phyloP scores from a whole-genome alignment of 1,140 invertebrate species.

The Manduca sexta region DNA sequence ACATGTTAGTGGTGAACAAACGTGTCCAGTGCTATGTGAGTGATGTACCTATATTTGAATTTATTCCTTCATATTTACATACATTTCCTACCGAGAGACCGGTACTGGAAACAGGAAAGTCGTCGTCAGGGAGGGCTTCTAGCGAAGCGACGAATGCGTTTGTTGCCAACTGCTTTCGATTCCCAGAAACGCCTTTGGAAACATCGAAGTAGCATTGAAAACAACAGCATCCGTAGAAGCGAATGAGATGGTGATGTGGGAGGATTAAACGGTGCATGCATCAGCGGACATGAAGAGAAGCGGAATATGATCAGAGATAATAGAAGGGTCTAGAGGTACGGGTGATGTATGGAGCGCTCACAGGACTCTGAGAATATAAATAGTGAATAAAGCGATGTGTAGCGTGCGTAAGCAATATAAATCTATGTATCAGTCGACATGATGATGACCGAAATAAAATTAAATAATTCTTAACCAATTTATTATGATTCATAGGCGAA shows the following conservation, averaged over 20 bases:
- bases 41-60: constrained; percentile 69
- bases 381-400: too few relatives aligned
- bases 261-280: not conserved
- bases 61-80: constrained; percentile 47
- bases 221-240: not conserved
- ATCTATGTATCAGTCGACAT: too few relatives aligned
- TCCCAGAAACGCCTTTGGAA: not conserved
- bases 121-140: constrained; percentile 42
- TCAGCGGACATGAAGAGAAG: too few relatives aligned
- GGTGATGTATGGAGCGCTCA: too few relatives aligned
- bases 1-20: constrained; percentile 41
- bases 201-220: not conserved
- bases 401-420: too few relatives aligned
- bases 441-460: too few relatives aligned
- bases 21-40: constrained; percentile 63
- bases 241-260: not conserved
- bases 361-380: too few relatives aligned
- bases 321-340: too few relatives aligned
- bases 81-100: constrained; percentile 56
- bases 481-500: too few relatives aligned
- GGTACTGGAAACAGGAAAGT: constrained; percentile 71
- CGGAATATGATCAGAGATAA: too few relatives aligned
- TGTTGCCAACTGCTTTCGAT: not conserved
- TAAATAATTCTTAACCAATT: too few relatives aligned
- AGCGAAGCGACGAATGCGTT: constrained; percentile 39